phyloP scores from a whole-genome alignment of 2,113 vertebrate genomes.

The Symphodus melops region DNA sequence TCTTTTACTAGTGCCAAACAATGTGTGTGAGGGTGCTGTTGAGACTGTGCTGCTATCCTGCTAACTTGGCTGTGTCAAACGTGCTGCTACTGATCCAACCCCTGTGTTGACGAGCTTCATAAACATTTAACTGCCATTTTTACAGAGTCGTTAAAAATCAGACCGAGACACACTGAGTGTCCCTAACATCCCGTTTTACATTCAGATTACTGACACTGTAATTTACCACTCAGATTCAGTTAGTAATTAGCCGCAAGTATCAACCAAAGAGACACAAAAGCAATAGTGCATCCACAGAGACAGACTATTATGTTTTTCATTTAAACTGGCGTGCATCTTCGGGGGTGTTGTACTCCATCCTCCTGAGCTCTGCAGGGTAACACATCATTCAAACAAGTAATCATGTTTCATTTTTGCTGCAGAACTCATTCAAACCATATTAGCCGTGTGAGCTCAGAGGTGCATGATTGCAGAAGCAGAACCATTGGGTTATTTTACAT shows the following conservation, averaged over 20 bases:
- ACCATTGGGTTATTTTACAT: conserved; percentile 62
- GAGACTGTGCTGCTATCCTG: conserved; percentile 39
- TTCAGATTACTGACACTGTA: conserved; percentile 50
- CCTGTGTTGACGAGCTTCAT: conserved; percentile 53
- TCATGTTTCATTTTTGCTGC: conserved; percentile 23
- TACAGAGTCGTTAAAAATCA: conserved; percentile 38
- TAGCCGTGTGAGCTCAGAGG: conserved; percentile 41
- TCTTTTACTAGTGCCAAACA: conserved; percentile 59
- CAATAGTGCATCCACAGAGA: conserved; percentile 4
- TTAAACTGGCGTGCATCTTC: not conserved
- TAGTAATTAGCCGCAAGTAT: conserved; percentile 52
- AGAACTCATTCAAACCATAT: conserved; percentile 58
- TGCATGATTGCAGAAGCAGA: conserved; percentile 32
- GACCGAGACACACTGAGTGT: conserved; percentile 35
- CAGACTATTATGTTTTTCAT: conserved; percentile 1
- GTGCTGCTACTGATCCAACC: conserved; percentile 14
- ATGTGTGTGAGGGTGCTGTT: conserved; percentile 31
- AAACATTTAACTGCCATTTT: conserved; percentile 67
- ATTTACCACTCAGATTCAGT: conserved; percentile 56
- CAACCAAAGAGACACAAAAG: conserved; percentile 29
- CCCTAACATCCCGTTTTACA: conserved; percentile 29
- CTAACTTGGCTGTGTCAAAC: conserved; percentile 46
- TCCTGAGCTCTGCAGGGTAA: conserved; percentile 3
- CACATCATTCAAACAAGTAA: conserved; percentile 37
- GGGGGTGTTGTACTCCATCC: not conserved